Evolutionary conservation across 2,888 invertebrate species (phyloP).

Genomic region (Hypomecis punctinalis): DNA sequence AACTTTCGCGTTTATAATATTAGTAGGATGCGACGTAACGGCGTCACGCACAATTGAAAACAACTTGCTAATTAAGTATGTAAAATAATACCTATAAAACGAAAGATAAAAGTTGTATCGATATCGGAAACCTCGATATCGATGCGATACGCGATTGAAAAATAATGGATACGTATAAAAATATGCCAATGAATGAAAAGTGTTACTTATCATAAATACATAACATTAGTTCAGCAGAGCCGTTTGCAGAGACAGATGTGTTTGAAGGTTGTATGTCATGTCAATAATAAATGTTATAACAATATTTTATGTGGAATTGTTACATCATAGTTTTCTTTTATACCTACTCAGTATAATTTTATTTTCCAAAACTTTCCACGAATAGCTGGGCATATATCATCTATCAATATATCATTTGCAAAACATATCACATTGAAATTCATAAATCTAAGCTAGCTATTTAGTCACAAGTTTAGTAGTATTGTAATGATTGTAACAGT

Average conservation of each 20-base stretch:
- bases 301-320: no score
- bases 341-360: no score
- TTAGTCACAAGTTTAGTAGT: no score
- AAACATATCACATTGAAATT: no score
- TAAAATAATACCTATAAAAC: constrained; percentile 12
- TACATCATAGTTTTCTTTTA: no score
- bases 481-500: no score
- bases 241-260: constrained; percentile 2
- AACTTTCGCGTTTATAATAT: no score
- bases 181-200: constrained; percentile 17
- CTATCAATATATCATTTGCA: no score
- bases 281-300: background rate
- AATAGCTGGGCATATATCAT: no score
- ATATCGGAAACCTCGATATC: constrained; percentile 22
- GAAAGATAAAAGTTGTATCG: constrained; percentile 16
- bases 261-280: constrained; percentile 5
- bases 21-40: background rate
- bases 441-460: no score
- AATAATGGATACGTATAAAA: constrained; percentile 14
- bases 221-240: constrained; percentile 14
- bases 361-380: no score
- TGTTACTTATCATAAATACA: constrained; percentile 22
- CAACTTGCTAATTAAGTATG: constrained; percentile 7
- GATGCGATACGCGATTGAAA: constrained; percentile 23
- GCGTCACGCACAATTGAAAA: constrained; percentile 1